These are phyloP conservation scores for Acrossocheilus fasciatus DNA, from an alignment of 2,797 vertebrate species.

Conservation along the genomic window DNA sequence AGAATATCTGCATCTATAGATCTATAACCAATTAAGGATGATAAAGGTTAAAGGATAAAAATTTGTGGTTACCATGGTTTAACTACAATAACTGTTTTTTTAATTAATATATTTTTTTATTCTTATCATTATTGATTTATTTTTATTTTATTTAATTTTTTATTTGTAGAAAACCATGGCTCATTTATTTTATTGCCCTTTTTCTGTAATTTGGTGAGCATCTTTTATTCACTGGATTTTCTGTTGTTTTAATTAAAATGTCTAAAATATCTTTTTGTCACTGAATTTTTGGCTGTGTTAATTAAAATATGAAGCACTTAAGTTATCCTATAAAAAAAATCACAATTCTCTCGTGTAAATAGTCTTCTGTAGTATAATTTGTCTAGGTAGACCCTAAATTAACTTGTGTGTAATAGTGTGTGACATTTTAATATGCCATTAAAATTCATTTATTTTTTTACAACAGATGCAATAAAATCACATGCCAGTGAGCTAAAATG, in stretches of 20 bases:
- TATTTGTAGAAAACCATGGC: no score
- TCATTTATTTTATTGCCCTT: no score
- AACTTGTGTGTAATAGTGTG: neutral
- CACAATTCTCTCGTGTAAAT: neutral
- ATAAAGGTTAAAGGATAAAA: neutral
- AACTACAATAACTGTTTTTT: no score
- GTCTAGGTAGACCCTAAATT: neutral
- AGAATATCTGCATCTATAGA: neutral
- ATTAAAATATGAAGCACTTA: neutral
- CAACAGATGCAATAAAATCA: neutral
- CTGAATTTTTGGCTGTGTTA: neutral
- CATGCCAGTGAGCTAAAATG: neutral
- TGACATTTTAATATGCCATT: neutral
- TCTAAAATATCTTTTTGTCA: neutral
- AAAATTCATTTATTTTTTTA: neutral
- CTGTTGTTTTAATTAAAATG: neutral
- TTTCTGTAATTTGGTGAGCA: neutral
- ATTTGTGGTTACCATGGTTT: no score
- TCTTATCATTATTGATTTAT: no score
- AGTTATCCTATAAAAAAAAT: neutral
- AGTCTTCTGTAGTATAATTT: neutral
- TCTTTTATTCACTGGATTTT: no score
- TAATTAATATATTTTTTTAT: no score
- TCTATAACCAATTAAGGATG: neutral
- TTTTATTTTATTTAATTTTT: no score